phyloP scores from a whole-genome alignment of 2,888 invertebrate genomes.

The Latrodectus hesperus region DNA sequence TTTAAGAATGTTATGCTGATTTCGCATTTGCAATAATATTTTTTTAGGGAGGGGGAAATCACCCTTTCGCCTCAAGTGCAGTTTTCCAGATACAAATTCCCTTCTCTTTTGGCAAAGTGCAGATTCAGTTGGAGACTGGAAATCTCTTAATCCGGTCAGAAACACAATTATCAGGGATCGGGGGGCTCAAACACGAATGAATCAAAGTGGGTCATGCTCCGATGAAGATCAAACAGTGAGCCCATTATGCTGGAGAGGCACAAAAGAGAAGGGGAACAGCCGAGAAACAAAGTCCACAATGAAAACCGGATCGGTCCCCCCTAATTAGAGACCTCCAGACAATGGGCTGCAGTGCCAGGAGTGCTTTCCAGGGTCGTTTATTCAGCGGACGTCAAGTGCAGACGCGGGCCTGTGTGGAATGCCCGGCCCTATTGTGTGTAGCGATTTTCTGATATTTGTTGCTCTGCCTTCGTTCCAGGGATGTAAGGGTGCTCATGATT shows the following conservation, averaged over 20 bases:
- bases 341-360: conserved; percentile 6
- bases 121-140: background rate
- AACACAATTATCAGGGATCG: background rate
- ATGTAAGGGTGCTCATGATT: background rate
- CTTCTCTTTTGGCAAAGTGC: background rate
- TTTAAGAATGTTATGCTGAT: no score
- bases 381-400: conserved; percentile 19
- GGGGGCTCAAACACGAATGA: conserved; percentile 4
- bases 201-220: background rate
- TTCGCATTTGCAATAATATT: no score
- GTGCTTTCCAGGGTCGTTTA: conserved; percentile 9
- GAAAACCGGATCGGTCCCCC: conserved; percentile 9
- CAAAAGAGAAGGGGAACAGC: background rate
- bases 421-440: conserved; percentile 1
- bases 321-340: conserved; percentile 22
- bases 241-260: conserved; percentile 24
- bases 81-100: background rate
- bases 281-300: conserved; percentile 34
- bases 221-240: conserved; percentile 18
- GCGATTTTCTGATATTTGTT: background rate
- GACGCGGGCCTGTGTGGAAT: background rate
- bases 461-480: background rate
- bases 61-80: background rate
- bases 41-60: no score
- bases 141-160: conserved; percentile 3